These are phyloP conservation scores for Caenorhabditis remanei DNA, from an alignment of 1,140 invertebrate genomes.

Conservation along the genomic window DNA sequence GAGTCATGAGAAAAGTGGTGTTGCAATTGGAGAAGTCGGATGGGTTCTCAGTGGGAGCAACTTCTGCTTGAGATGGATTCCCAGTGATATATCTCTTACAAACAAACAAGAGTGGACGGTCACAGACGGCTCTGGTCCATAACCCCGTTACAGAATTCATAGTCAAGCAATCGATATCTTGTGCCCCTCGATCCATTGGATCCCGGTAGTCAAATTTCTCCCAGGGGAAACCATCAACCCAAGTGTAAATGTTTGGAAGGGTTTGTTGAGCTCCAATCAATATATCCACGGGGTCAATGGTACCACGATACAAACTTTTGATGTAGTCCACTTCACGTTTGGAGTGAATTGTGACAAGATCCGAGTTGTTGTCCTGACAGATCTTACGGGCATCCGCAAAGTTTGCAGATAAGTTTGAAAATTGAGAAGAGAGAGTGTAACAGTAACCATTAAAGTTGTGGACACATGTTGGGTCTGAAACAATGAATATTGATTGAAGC, in stretches of 20 bases:
- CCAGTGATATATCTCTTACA: not conserved
- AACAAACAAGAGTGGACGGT: not conserved
- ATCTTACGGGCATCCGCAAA: not conserved
- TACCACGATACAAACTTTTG: not conserved
- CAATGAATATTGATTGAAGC: no score
- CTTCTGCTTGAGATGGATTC: not conserved
- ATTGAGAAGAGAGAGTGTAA: not conserved
- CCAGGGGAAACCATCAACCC: not conserved
- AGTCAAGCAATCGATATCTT: not conserved
- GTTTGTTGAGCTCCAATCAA: not conserved
- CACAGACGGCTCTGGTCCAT: not conserved
- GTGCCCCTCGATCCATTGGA: not conserved
- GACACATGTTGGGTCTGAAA: no score
- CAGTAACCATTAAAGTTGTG: not conserved
- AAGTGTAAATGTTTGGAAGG: not conserved
- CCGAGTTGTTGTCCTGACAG: not conserved
- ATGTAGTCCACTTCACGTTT: conserved; percentile 1
- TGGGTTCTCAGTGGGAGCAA: not conserved
- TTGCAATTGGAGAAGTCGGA: not conserved
- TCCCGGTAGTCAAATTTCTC: not conserved
- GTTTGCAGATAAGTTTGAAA: not conserved
- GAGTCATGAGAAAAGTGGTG: not conserved
- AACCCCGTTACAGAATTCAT: not conserved
- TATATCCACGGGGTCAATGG: not conserved
- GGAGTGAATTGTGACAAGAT: not conserved